Evolutionary conservation across 1,140 invertebrate species (phyloP).

Genomic region (Phthorimaea operculella): DNA sequence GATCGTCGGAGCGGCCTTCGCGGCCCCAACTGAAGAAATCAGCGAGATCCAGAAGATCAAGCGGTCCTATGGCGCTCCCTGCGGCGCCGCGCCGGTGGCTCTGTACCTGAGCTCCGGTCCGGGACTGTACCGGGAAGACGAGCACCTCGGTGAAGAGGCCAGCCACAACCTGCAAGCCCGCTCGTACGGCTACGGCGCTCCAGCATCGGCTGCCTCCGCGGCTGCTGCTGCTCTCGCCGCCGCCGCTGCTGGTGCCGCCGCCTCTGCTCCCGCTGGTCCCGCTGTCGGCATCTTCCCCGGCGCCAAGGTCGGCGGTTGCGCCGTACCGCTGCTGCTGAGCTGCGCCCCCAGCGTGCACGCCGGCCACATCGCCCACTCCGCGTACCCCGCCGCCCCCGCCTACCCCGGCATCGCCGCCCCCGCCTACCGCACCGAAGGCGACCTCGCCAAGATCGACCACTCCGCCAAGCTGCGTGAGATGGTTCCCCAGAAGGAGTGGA

Average conservation of each 20-base stretch:
- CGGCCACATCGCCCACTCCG: slow-evolving; percentile 10
- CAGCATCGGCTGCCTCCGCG: slow-evolving; percentile 1
- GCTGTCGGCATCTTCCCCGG: slow-evolving; percentile 15
- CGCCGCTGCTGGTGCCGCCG: background rate
- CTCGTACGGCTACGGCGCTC: slow-evolving; percentile 3
- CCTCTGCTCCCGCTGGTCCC: background rate
- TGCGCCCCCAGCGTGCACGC: slow-evolving; percentile 17
- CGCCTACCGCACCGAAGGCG: background rate
- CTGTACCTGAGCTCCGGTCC: background rate
- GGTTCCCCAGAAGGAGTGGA: too few species aligned
- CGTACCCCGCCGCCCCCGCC: slow-evolving; percentile 5
- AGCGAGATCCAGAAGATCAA: background rate
- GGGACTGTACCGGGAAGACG: slow-evolving; percentile 14
- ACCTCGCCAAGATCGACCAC: background rate
- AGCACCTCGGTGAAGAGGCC: slow-evolving; percentile 2
- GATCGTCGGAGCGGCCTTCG: slow-evolving; percentile 3
- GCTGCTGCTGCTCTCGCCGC: background rate
- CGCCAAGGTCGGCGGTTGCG: slow-evolving; percentile 15
- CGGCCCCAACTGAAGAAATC: slow-evolving; percentile 7
- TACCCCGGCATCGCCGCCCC: background rate
- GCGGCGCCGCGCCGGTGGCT: background rate
- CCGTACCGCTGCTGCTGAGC: slow-evolving; percentile 17
- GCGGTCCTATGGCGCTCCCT: background rate
- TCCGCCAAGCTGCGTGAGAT: too few species aligned
- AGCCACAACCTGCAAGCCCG: slow-evolving; percentile 6